A percentile compares a stretch with the other conserved stretches of the same genome.
These are phyloP conservation scores for Apolygus lucorum DNA, from an alignment of 1,140 invertebrate species.

Conservation along the genomic window DNA sequence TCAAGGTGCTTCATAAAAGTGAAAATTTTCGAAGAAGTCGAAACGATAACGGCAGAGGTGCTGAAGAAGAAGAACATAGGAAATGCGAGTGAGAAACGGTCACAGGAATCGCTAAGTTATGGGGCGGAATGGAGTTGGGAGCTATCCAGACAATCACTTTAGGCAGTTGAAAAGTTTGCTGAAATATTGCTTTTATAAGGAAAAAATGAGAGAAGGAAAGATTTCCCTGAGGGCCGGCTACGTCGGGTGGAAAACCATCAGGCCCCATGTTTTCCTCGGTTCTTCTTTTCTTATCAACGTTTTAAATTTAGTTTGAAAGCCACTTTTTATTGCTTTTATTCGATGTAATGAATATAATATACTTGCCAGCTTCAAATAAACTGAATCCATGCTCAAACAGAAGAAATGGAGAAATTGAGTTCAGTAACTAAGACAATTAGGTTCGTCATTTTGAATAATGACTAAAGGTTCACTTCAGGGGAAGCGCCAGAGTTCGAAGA, in stretches of 20 bases:
- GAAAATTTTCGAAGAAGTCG: background rate
- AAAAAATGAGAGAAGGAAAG: constrained; percentile 10
- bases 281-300: background rate
- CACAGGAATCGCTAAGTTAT: background rate
- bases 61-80: background rate
- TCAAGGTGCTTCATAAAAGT: too few species aligned
- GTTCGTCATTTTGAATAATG: too few species aligned
- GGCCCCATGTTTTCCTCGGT: background rate
- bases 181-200: constrained; percentile 15
- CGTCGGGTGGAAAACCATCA: background rate
- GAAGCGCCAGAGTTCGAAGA: too few species aligned
- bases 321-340: too few species aligned
- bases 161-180: constrained; percentile 13
- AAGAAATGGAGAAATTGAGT: too few species aligned
- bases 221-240: constrained; percentile 2
- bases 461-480: too few species aligned
- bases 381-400: too few species aligned
- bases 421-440: too few species aligned
- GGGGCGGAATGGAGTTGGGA: constrained; percentile 11
- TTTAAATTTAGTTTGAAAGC: too few species aligned
- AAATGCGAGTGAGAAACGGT: background rate
- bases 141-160: constrained; percentile 13
- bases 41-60: background rate
- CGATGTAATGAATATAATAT: too few species aligned
- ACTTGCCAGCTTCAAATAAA: too few species aligned